Conservation (phyloP, 2,113 vertebrate species). For the Dasyornis broadbenti region DNA sequence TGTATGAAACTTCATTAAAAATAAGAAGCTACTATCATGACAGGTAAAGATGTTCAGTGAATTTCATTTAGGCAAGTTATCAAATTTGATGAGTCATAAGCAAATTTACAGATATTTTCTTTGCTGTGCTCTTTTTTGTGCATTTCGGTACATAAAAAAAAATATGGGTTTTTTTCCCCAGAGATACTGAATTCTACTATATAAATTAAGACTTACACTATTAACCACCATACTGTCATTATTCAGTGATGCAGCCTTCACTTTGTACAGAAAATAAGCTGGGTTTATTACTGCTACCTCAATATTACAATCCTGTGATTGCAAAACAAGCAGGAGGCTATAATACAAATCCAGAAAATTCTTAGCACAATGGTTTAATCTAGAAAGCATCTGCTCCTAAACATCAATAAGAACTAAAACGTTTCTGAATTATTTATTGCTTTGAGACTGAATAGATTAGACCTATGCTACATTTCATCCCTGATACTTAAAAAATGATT, state of each 20-base stretch:
- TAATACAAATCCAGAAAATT: background rate
- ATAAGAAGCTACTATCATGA: background rate
- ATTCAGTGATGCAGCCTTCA: background rate
- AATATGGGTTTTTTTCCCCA: rapidly evolving
- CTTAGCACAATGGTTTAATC: background rate
- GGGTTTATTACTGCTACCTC: background rate
- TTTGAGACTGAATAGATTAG: background rate
- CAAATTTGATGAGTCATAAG: background rate
- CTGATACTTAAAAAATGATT: background rate
- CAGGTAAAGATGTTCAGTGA: background rate
- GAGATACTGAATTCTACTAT: background rate
- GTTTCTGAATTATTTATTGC: constrained; percentile 42
- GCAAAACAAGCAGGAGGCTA: background rate
- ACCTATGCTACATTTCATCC: background rate
- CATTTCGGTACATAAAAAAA: background rate
- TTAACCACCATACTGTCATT: background rate
- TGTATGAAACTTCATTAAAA: background rate
- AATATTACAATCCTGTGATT: background rate
- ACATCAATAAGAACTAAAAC: background rate
- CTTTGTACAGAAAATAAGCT: background rate
- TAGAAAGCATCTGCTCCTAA: background rate
- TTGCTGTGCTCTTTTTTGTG: background rate
- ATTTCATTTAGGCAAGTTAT: background rate
- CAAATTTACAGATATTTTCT: background rate
- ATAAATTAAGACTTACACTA: background rate